These are phyloP conservation scores for Alethe diademata DNA, from an alignment of 2,113 vertebrate genomes.

Conservation along the genomic window DNA sequence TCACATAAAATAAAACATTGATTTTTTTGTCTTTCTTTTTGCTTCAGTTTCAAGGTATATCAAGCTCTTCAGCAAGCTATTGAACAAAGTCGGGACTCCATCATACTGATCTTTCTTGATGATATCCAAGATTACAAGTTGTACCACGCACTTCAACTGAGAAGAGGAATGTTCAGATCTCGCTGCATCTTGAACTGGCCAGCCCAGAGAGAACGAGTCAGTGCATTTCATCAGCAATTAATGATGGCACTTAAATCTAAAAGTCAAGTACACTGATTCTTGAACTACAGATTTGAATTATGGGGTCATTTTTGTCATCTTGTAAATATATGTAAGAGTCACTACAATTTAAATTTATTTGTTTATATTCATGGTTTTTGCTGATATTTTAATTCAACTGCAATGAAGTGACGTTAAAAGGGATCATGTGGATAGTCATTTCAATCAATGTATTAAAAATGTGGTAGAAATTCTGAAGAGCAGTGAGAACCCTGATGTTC, in stretches of 20 bases:
- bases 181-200: slow-evolving; percentile 90
- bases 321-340: neutral
- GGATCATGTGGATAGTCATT: neutral
- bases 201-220: slow-evolving; percentile 80
- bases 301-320: neutral
- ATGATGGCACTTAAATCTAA: slow-evolving; percentile 85
- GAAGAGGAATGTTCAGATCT: slow-evolving; percentile 90
- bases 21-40: neutral
- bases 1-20: neutral
- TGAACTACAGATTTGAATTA: neutral
- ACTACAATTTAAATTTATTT: neutral
- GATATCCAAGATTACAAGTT: slow-evolving; percentile 90
- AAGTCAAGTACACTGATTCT: slow-evolving; percentile 67
- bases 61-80: slow-evolving; percentile 90
- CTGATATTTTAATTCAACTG: neutral
- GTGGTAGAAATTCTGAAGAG: neutral
- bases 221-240: slow-evolving; percentile 86
- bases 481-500: neutral
- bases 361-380: neutral
- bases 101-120: slow-evolving; percentile 89
- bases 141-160: slow-evolving; percentile 82
- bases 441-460: neutral
- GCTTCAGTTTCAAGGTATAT: slow-evolving; percentile 86
- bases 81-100: slow-evolving; percentile 88
- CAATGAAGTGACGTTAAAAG: neutral